Percentiles rank a stretch among this genome's conserved stretches.
Evolutionary conservation across 2,888 invertebrate species (phyloP).

Genomic region (Pristionchus fissidentatus): DNA sequence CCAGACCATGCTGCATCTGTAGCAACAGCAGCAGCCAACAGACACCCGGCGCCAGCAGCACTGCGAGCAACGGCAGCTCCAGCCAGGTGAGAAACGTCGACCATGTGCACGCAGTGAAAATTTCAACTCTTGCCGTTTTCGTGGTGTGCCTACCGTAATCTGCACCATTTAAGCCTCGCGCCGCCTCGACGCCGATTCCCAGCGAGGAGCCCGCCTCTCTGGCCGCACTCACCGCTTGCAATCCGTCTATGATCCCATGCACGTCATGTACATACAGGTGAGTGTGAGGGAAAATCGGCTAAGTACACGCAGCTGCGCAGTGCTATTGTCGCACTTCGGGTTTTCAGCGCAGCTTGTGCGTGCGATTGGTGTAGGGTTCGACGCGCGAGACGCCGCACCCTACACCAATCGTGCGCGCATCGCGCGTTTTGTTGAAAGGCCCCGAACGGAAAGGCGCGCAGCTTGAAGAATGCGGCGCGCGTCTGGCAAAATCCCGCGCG

Average conservation of each 20-base stretch:
- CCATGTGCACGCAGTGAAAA: background rate
- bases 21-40: background rate
- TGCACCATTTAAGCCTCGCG: background rate
- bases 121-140: background rate
- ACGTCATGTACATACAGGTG: constrained; percentile 18
- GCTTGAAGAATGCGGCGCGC: no score
- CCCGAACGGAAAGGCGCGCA: no score
- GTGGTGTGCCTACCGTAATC: background rate
- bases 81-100: background rate
- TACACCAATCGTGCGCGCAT: no score
- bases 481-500: no score
- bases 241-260: constrained; percentile 37
- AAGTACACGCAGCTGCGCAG: no score
- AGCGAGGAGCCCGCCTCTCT: constrained; percentile 9
- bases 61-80: constrained; percentile 39
- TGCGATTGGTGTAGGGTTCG: no score
- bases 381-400: no score
- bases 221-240: constrained; percentile 32
- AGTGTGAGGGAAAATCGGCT: background rate
- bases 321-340: no score
- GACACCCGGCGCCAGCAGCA: constrained; percentile 47
- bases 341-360: no score
- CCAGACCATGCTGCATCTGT: constrained; percentile 23
- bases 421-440: no score
- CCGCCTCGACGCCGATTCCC: constrained; percentile 38